phyloP scores from a whole-genome alignment of 2,888 invertebrate genomes.

The Plebejus anna region DNA sequence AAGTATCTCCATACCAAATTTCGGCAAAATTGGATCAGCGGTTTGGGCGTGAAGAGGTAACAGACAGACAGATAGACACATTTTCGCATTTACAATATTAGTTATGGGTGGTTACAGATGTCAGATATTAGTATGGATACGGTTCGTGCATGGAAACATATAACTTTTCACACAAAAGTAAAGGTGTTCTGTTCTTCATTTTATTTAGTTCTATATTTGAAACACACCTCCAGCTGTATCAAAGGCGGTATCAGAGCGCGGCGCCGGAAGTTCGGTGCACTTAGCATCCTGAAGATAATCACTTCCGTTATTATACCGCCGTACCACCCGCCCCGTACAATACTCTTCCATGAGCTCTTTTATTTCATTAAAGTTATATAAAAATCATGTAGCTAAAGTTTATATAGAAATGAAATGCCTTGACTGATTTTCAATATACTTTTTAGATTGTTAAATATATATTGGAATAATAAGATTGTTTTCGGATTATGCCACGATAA shows the following conservation, averaged over 20 bases:
- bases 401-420: not conserved
- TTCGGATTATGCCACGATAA: too few species aligned
- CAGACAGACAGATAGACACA: too few species aligned
- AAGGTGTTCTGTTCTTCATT: not conserved
- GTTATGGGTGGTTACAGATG: too few species aligned
- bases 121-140: not conserved
- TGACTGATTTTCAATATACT: too few species aligned
- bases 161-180: not conserved
- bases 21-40: too few species aligned
- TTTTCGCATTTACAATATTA: too few species aligned
- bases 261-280: constrained; percentile 47
- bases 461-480: too few species aligned
- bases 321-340: constrained; percentile 8
- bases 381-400: not conserved
- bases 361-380: constrained; percentile 9
- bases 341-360: constrained; percentile 23
- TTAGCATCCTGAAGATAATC: constrained; percentile 55
- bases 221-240: constrained; percentile 27
- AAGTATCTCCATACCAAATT: too few species aligned
- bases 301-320: constrained; percentile 48
- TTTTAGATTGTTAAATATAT: too few species aligned
- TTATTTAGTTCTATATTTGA: constrained; percentile 14
- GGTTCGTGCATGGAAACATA: not conserved
- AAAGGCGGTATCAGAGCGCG: constrained; percentile 34
- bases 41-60: too few species aligned